phyloP scores from a whole-genome alignment of 2,797 vertebrate genomes.

The Sorex maritimensis region DNA sequence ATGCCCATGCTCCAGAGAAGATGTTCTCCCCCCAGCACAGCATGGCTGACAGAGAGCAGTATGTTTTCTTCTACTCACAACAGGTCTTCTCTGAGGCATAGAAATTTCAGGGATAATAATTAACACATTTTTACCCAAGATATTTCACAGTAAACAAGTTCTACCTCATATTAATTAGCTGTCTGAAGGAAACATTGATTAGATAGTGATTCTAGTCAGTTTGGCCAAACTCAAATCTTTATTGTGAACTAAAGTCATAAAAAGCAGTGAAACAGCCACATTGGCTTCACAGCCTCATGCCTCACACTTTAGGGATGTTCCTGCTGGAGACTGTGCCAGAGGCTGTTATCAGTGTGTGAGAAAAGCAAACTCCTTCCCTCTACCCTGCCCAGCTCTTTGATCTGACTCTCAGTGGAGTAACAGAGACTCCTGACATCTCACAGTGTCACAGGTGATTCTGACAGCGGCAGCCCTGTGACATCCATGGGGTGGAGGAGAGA shows the following conservation, averaged over 20 bases:
- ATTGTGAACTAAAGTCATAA: conserved; percentile 13
- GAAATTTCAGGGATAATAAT: neutral
- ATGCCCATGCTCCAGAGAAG: neutral
- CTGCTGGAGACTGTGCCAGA: neutral
- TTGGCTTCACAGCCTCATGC: neutral
- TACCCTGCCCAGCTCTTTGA: neutral
- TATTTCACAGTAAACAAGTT: neutral
- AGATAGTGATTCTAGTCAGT: neutral
- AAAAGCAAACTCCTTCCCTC: no score
- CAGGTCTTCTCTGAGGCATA: neutral
- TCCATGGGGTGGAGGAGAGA: no score
- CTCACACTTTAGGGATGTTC: conserved; percentile 40
- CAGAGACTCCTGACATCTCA: neutral
- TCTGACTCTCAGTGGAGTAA: no score
- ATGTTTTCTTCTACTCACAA: neutral
- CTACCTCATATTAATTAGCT: neutral
- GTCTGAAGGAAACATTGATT: neutral
- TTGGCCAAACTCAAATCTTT: neutral
- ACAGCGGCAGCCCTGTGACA: neutral
- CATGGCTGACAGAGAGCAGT: neutral
- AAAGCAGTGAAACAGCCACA: neutral
- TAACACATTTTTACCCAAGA: neutral
- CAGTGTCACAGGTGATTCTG: neutral
- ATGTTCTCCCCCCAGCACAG: neutral
- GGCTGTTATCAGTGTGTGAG: no score